phyloP scores from a whole-genome alignment of 2,797 vertebrate genomes.

The Falco peregrinus region DNA sequence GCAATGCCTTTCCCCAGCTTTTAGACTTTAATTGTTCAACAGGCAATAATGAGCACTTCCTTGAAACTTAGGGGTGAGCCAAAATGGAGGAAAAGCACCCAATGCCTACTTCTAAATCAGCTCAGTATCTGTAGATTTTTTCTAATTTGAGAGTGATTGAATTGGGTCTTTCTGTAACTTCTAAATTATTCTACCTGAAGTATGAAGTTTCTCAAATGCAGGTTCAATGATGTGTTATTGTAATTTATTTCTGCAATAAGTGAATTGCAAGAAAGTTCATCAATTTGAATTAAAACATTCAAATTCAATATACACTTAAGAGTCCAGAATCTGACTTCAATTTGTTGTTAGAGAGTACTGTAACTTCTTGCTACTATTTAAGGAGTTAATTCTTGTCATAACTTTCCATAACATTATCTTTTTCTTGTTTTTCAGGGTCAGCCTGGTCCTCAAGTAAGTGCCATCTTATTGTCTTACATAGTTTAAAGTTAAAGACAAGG shows the following conservation, averaged over 20 bases:
- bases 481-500: neutral
- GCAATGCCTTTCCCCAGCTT: neutral
- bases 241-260: neutral
- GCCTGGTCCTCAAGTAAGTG: conserved; percentile 81
- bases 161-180: neutral
- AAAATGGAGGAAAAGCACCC: neutral
- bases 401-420: conserved; percentile 43
- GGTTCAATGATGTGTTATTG: neutral
- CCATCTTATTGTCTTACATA: conserved; percentile 2
- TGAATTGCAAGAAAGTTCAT: neutral
- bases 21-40: neutral
- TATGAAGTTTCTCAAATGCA: neutral
- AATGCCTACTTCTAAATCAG: neutral
- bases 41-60: neutral
- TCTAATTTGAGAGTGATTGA: neutral
- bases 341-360: neutral
- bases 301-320: neutral
- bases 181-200: neutral
- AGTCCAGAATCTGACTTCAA: neutral
- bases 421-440: conserved; percentile 78
- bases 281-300: neutral
- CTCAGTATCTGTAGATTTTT: neutral
- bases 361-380: neutral
- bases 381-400: neutral
- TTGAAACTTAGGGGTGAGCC: neutral